These are phyloP conservation scores for Myoxocephalus aenaeus DNA, from an alignment of 2,797 vertebrate species.

Conservation along the genomic window DNA sequence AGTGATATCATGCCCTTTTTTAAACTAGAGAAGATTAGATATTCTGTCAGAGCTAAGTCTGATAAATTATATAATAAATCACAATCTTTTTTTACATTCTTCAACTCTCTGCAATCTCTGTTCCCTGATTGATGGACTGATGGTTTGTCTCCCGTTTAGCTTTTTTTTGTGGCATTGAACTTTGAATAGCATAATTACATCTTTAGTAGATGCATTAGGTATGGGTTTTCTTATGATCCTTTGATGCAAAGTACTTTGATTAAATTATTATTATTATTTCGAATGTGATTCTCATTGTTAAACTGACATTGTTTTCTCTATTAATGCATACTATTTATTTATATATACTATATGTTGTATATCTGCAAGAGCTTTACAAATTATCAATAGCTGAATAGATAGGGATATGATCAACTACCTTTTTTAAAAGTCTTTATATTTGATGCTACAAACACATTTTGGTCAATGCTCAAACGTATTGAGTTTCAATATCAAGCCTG, in stretches of 20 bases:
- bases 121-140: neutral
- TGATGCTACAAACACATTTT: neutral
- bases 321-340: neutral
- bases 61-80: neutral
- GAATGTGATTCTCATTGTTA: neutral
- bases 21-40: conserved; percentile 7
- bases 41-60: neutral
- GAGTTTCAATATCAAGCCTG: neutral
- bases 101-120: neutral
- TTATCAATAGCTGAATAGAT: neutral
- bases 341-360: neutral
- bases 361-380: neutral
- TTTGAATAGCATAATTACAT: neutral
- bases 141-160: neutral
- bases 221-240: neutral
- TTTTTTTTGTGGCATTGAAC: neutral
- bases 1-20: neutral
- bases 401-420: neutral
- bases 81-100: neutral
- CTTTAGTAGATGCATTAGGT: neutral
- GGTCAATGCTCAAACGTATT: neutral
- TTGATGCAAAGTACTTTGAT: neutral
- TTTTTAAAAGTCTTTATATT: neutral
- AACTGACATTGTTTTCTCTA: neutral
- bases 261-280: neutral